Conservation (phyloP, 92 coral and sea anemone species). For the Palythoa grandis region DNA sequence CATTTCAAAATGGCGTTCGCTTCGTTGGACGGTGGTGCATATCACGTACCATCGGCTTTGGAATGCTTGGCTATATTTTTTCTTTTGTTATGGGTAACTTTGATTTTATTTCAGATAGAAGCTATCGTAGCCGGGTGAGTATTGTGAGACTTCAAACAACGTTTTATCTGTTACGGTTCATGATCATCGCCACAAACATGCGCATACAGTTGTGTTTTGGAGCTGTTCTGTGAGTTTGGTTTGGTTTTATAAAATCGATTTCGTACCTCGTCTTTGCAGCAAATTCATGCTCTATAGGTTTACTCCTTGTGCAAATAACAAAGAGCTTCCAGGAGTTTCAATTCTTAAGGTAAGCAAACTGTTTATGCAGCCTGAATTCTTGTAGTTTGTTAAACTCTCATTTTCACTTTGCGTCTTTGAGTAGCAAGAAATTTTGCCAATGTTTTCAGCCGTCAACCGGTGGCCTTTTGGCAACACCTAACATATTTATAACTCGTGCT, state of each 20-base stretch:
- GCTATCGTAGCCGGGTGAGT: constrained; percentile 86
- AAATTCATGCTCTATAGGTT: constrained; percentile 75
- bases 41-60: constrained; percentile 68
- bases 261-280: constrained; percentile 42
- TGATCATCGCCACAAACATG: not conserved
- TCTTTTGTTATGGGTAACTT: constrained; percentile 68
- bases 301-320: constrained; percentile 55
- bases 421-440: constrained; percentile 7
- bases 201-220: not conserved
- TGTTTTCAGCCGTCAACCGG: not conserved
- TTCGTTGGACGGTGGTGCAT: constrained; percentile 46
- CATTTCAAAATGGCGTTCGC: constrained; percentile 76
- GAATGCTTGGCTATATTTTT: constrained; percentile 72
- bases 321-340: constrained; percentile 88
- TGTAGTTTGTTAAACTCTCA: not conserved
- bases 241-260: not conserved
- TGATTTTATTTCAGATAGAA: constrained; percentile 72
- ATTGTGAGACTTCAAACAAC: not conserved
- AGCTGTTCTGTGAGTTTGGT: not conserved
- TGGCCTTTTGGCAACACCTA: not conserved
- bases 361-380: not conserved
- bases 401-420: constrained; percentile 10
- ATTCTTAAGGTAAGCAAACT: constrained; percentile 73
- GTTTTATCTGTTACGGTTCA: not conserved
- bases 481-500: not conserved